Percentiles rank a stretch among this genome's conserved stretches.
These are phyloP conservation scores for Selene dorsalis DNA, from an alignment of 2,797 vertebrate genomes.

Conservation along the genomic window DNA sequence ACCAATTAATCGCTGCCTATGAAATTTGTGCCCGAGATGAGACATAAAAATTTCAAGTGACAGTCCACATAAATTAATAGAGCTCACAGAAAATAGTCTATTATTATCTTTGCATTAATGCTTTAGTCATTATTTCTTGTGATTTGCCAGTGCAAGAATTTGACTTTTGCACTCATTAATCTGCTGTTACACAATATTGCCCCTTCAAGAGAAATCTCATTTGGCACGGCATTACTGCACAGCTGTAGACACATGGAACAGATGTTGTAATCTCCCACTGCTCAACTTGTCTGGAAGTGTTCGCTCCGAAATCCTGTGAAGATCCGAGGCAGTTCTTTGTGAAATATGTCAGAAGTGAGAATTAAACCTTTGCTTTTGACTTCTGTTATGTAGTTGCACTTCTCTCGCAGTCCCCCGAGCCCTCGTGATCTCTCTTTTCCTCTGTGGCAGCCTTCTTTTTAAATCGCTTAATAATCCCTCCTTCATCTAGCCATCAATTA, in stretches of 20 bases:
- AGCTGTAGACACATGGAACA: constrained; percentile 32
- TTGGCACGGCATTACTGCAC: constrained; percentile 21
- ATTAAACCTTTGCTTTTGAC: background rate
- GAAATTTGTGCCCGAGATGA: background rate
- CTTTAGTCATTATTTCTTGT: background rate
- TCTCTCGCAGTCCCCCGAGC: background rate
- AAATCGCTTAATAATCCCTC: background rate
- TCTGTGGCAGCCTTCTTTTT: background rate
- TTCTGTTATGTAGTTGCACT: background rate
- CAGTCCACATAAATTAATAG: background rate
- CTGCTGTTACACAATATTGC: constrained; percentile 35
- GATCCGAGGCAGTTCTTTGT: constrained; percentile 14
- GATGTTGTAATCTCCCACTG: constrained; percentile 51
- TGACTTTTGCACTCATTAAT: constrained; percentile 21
- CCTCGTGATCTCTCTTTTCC: background rate
- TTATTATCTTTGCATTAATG: background rate
- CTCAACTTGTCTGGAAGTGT: constrained; percentile 40
- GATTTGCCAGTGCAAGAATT: constrained; percentile 11
- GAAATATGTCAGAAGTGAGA: constrained; percentile 2
- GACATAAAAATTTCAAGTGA: background rate
- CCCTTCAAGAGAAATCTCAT: constrained; percentile 29
- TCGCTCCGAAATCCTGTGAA: constrained; percentile 10
- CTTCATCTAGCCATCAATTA: constrained; percentile 2
- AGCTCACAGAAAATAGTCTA: background rate
- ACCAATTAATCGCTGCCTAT: background rate